A percentile compares a stretch with the other conserved stretches of the same genome.
phyloP scores from a whole-genome alignment of 2,113 vertebrate genomes.

The Maccullochella peelii region DNA sequence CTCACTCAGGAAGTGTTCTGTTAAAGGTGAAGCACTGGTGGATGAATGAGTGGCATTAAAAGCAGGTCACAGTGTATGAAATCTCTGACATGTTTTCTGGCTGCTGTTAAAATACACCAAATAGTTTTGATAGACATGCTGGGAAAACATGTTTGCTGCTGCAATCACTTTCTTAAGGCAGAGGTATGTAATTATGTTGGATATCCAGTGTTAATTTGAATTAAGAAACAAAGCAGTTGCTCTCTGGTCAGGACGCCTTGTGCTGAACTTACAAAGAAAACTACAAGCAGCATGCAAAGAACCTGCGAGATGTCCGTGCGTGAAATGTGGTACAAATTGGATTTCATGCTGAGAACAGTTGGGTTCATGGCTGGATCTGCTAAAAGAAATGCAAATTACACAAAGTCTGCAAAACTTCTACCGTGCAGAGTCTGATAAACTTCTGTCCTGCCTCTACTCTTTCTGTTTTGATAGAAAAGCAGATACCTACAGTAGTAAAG shows the following conservation, averaged over 20 bases:
- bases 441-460: neutral
- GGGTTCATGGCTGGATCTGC: conserved; percentile 34
- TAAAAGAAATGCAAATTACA: conserved; percentile 51
- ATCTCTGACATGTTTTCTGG: conserved; percentile 19
- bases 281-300: conserved; percentile 7
- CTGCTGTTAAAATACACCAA: conserved; percentile 32
- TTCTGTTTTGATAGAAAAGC: neutral
- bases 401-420: conserved; percentile 31
- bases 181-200: conserved; percentile 12
- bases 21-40: conserved; percentile 1
- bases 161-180: conserved; percentile 20
- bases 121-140: conserved; percentile 29
- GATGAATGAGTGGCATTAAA: conserved; percentile 29
- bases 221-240: conserved; percentile 33
- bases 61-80: conserved; percentile 14
- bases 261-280: conserved; percentile 12
- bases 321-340: conserved; percentile 53
- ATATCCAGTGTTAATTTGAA: conserved; percentile 15
- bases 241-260: conserved; percentile 6
- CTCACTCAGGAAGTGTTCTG: conserved; percentile 5
- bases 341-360: conserved; percentile 48
- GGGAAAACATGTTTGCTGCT: conserved; percentile 12
- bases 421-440: neutral
- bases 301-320: neutral
- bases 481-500: neutral